Evolutionary conservation across 2,888 invertebrate species (phyloP), one percentile per base, ranked within the genome.

Genomic region (Bibio marci): DNA sequence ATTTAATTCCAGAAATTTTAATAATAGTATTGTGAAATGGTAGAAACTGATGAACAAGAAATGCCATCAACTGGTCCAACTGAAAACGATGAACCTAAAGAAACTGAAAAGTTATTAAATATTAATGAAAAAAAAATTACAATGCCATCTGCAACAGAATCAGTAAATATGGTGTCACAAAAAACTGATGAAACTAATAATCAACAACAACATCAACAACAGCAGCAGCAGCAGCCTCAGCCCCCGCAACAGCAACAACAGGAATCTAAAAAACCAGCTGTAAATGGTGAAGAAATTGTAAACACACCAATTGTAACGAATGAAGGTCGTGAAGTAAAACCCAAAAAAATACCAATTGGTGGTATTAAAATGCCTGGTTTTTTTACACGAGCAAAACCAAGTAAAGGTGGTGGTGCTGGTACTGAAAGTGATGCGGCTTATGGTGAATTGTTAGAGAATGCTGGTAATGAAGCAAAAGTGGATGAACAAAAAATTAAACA

Each of bases 301-400:
- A 35, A 27, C 13, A 41, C 41, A 15, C 40, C 40, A 26, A 38
- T 35, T 34, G 30, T 70, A 15, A 71, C 69, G 6, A 73, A 73
- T 48, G 75, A 77, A 48, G 79, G 77, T 37, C 70, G 78, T 44
- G 80, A 80, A 62, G 79, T 79, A 26, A 77, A 78, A 53, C 80
- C 80, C 42, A 80, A 78, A 56, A 83, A 81, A 56, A 82, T 83
- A 50, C 85, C 85, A 4, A 85, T 83, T 51, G 85, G 83, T 37
- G 85, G 81, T n/a, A 80, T 85, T 46, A 82, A 83, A 63, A 78
- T 85, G 73, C 85, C 85, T 4, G 83, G 83, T 13, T 85, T 83
- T 63, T 83, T 83, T 52, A 78, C 76, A 43, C 74, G 79, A 49
- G 76, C 76, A 55, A 77, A 77, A 48, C 80, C 81, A 45, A 76